Percentiles rank a stretch among this genome's conserved stretches.
These are phyloP conservation scores for Jacana jacana DNA, from an alignment of 2,113 vertebrate species.

Conservation along the genomic window DNA sequence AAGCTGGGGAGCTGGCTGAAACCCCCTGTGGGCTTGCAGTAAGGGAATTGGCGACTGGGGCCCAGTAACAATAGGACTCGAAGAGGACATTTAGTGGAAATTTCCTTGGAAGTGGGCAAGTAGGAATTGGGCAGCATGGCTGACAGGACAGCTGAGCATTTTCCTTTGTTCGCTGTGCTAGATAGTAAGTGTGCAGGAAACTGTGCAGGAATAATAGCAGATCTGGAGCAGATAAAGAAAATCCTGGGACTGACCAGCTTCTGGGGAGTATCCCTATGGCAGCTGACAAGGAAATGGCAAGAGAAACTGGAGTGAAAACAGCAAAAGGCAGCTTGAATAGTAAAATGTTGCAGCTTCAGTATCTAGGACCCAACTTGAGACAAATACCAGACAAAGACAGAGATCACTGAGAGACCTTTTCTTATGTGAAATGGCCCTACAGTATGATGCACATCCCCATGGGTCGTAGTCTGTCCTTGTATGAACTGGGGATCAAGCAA, in stretches of 20 bases:
- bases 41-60: neutral
- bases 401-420: neutral
- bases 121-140: neutral
- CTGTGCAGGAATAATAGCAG: neutral
- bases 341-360: neutral
- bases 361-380: neutral
- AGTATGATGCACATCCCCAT: neutral
- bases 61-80: neutral
- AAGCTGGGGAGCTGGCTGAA: neutral
- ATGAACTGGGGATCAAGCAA: neutral
- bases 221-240: neutral
- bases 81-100: neutral
- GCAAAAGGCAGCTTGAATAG: neutral
- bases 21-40: neutral
- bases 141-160: neutral
- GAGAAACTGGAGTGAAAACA: neutral
- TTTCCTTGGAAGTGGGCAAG: neutral
- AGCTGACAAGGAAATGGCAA: neutral
- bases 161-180: neutral
- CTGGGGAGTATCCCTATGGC: neutral
- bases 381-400: neutral
- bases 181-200: neutral
- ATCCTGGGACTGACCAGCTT: neutral
- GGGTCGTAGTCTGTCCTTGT: neutral
- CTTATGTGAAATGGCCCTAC: neutral